Percentiles rank a stretch among this genome's conserved stretches.
Evolutionary conservation across 2,888 invertebrate genomes (phyloP).

Genomic region (Drosophila sordidula): DNA sequence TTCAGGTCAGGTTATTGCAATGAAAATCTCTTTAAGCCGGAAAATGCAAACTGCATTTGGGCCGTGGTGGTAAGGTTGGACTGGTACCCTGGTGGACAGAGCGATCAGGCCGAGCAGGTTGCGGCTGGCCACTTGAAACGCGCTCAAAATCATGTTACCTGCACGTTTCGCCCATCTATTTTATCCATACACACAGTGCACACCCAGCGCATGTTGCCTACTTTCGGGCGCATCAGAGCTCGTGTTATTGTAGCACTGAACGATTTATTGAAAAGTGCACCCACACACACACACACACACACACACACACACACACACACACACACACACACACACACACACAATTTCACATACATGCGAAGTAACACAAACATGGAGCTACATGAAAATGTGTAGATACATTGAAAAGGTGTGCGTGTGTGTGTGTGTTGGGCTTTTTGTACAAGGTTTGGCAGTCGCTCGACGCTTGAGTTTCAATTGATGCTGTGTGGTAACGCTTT

Average conservation of each 20-base stretch:
- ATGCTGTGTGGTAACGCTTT: constrained; percentile 78
- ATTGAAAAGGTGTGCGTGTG: constrained; percentile 67
- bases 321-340: constrained; percentile 38
- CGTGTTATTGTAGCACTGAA: constrained; percentile 73
- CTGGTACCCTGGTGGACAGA: constrained; percentile 4
- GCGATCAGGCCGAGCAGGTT: constrained; percentile 27
- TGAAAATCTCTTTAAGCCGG: constrained; percentile 78
- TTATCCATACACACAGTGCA: constrained; percentile 33
- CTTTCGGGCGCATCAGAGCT: constrained; percentile 35
- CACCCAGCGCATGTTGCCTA: constrained; percentile 44
- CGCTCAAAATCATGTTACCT: constrained; percentile 74
- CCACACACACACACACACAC: constrained; percentile 33
- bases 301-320: constrained; percentile 19
- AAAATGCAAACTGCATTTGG: constrained; percentile 74
- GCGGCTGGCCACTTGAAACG: constrained; percentile 57
- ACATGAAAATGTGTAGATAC: constrained; percentile 58
- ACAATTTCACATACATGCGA: constrained; percentile 11
- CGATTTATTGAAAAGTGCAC: constrained; percentile 74
- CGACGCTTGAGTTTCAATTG: constrained; percentile 77
- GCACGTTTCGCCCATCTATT: constrained; percentile 74
- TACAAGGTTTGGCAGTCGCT: constrained; percentile 49
- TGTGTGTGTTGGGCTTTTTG: constrained; percentile 38
- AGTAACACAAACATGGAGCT: constrained; percentile 33
- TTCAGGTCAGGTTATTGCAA: constrained; percentile 72
- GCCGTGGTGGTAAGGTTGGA: constrained; percentile 9